Conservation (phyloP, 2,888 invertebrate species). For the Saturnia pavonia region DNA sequence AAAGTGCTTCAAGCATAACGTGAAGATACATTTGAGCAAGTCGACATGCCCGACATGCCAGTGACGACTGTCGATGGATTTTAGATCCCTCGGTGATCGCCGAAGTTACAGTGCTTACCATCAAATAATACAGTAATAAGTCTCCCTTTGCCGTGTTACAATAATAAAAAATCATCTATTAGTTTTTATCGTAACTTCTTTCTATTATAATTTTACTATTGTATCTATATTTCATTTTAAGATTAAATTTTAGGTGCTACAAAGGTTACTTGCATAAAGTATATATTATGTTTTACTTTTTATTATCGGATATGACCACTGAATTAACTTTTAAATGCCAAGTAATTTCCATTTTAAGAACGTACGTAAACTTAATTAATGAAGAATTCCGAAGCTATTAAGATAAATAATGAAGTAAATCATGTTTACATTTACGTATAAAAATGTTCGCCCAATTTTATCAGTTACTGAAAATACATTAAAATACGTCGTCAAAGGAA, state of each 20-base stretch:
- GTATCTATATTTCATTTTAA: not conserved
- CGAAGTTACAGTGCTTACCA: too few species aligned
- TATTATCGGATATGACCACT: not conserved
- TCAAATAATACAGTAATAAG: too few species aligned
- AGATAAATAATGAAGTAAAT: not conserved
- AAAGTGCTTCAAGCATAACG: too few species aligned
- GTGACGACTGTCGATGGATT: too few species aligned
- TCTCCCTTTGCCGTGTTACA: too few species aligned
- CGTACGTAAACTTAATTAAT: not conserved
- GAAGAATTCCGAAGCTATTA: not conserved
- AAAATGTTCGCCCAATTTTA: not conserved
- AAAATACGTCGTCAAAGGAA: not conserved
- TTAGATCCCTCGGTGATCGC: too few species aligned
- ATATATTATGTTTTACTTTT: too few species aligned
- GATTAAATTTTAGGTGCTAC: too few species aligned
- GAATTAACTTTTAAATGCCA: constrained; percentile 18
- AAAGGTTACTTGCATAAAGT: too few species aligned
- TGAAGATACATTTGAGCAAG: too few species aligned
- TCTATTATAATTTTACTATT: not conserved
- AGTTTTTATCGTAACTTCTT: not conserved
- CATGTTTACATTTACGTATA: not conserved
- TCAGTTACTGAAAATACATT: not conserved
- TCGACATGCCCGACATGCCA: too few species aligned
- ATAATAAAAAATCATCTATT: too few species aligned
- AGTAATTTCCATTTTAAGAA: not conserved